phyloP scores from a whole-genome alignment of 2,888 invertebrate species.

The Mythimna loreyi region DNA sequence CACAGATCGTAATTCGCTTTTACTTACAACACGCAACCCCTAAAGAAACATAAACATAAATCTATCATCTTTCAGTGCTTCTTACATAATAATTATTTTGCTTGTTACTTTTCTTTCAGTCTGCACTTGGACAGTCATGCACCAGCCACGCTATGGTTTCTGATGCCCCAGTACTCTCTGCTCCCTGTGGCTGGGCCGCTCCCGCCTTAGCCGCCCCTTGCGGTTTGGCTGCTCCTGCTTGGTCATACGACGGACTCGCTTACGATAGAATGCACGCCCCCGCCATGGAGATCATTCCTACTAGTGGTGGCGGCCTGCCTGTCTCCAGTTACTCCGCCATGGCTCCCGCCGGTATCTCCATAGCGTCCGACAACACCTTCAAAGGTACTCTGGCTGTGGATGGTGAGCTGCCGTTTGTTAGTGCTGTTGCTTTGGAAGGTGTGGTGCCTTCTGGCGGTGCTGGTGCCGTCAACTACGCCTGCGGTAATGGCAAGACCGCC shows the following conservation, averaged over 20 bases:
- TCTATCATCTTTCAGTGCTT: no score
- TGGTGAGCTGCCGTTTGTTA: conserved; percentile 72
- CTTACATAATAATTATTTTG: no score
- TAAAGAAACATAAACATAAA: no score
- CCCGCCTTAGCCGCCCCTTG: conserved; percentile 3
- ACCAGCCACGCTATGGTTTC: conserved; percentile 36
- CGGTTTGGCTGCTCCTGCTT: conserved; percentile 4
- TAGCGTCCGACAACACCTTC: conserved; percentile 56
- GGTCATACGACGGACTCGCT: conserved; percentile 9
- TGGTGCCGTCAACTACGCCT: conserved; percentile 72
- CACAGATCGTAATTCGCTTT: no score
- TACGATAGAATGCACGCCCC: conserved; percentile 15
- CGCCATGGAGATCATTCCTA: conserved; percentile 31
- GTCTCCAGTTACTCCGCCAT: conserved; percentile 29
- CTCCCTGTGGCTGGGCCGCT: conserved; percentile 12
- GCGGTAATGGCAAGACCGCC: conserved; percentile 68
- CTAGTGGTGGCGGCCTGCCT: conserved; percentile 50
- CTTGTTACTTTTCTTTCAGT: conserved; percentile 15
- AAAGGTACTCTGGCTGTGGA: conserved; percentile 62
- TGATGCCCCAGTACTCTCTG: conserved; percentile 22
- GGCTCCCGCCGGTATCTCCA: conserved; percentile 43
- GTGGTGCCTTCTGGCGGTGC: conserved; percentile 72
- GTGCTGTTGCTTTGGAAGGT: conserved; percentile 73
- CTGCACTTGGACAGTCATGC: conserved; percentile 34
- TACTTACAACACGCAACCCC: no score